Evolutionary conservation across 2,113 vertebrate species (phyloP), one percentile per base, ranked within the genome.

Genomic region (Channa maculata): DNA sequence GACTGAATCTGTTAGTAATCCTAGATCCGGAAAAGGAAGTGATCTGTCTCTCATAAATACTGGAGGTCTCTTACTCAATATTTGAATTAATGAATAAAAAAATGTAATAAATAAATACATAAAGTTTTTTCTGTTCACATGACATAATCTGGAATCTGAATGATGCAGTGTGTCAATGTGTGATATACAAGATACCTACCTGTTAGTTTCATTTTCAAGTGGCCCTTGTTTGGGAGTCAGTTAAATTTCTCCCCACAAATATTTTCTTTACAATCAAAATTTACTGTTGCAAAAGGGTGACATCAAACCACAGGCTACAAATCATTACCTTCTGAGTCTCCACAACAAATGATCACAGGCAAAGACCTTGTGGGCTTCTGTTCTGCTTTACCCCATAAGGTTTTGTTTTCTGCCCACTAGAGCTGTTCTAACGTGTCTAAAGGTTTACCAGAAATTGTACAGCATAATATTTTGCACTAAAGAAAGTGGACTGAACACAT

Each of bases 1-100:
- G 34, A 77, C 6, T 66, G 41, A 58, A 44, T 7, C 3, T 45
- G 33, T 50, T 62, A 50, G 41, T 10, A 49, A 75, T 41, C 5
- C 9, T 39, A 48, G 4, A 39, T 2, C n/a, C 1, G 0, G 15
- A 41, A 11, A 4, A 57, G 45, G 61, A 65, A 51, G 57, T 49
- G 2, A 1, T 49, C 45, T 10, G 3, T 53, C n/a, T 52, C n/a
- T 41, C 7, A n/a, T 2, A 9, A 5, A 46, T 13, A 57, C 41
- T 57, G 24, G 4, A 62, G 5, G 15, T 51, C 6, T 36, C 13
- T 2, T 24, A 24, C 24, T 24, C 24, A 24, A 24, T 24, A 24
- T 24, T 24, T 24, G 24, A 24, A 24, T 24, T 24, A 24, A 24
- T 24, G 24, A 15, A 24, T 13, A 33, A 4, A 4, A 4, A 14